phyloP scores from a whole-genome alignment of 2,113 vertebrate genomes.

The Anoplopoma fimbria region DNA sequence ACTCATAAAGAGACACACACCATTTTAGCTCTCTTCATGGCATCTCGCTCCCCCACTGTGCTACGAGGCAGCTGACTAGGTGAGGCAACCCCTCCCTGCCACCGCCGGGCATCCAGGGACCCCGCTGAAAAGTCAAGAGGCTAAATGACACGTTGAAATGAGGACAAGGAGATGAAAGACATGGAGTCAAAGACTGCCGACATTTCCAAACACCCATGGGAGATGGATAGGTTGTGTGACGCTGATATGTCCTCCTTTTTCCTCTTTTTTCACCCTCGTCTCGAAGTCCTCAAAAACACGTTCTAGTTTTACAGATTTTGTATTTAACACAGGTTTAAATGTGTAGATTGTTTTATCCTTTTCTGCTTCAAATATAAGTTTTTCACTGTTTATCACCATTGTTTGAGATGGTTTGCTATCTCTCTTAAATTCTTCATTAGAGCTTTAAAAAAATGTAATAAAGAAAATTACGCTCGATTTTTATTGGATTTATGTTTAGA shows the following conservation, averaged over 20 bases:
- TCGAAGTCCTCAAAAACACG: not conserved
- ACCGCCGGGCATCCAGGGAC: constrained; percentile 47
- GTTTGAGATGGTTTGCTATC: not conserved
- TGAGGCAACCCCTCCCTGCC: constrained; percentile 72
- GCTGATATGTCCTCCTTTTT: constrained; percentile 43
- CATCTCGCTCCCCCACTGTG: constrained; percentile 49
- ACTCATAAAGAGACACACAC: constrained; percentile 27
- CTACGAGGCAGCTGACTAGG: constrained; percentile 58
- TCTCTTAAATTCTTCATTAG: not conserved
- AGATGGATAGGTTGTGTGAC: constrained; percentile 50
- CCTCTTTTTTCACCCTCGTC: constrained; percentile 37
- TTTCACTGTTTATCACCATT: not conserved
- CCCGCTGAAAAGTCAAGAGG: constrained; percentile 79
- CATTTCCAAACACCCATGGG: constrained; percentile 70
- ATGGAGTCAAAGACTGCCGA: constrained; percentile 64
- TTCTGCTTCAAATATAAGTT: not conserved
- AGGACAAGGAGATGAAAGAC: constrained; percentile 70
- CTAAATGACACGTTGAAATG: constrained; percentile 80
- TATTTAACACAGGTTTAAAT: constrained; percentile 20
- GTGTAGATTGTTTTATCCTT: constrained; percentile 40
- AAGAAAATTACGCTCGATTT: not conserved
- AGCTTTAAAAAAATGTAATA: not conserved
- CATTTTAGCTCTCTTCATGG: constrained; percentile 44
- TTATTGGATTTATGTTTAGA: not conserved
- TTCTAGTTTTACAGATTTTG: not conserved